phyloP scores from a whole-genome alignment of 2,888 invertebrate species.

The Brachyptera putata region DNA sequence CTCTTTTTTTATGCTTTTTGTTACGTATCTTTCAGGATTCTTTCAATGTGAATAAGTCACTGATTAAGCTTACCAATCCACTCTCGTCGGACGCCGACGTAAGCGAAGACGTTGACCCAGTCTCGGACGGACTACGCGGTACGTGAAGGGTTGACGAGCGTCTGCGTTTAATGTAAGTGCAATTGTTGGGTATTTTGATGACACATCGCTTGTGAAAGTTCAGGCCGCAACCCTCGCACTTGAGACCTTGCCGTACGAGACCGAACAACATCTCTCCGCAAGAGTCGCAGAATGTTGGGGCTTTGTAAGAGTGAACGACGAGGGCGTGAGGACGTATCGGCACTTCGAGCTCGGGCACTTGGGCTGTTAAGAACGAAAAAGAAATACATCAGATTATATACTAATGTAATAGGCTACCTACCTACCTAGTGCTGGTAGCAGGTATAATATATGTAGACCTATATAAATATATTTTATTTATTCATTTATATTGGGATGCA shows the following conservation, averaged over 20 bases:
- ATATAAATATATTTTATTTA: constrained; percentile 42
- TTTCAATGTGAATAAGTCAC: too few species aligned
- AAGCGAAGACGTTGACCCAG: constrained; percentile 65
- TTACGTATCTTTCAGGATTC: too few species aligned
- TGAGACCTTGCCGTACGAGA: constrained; percentile 94
- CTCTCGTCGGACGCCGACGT: constrained; percentile 57
- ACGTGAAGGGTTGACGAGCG: constrained; percentile 50
- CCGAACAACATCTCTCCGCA: constrained; percentile 99
- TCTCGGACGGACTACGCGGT: constrained; percentile 67
- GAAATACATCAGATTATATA: background rate
- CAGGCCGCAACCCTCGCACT: constrained; percentile 97
- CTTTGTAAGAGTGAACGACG: constrained; percentile 96
- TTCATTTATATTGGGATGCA: too few species aligned
- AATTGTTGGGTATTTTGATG: constrained; percentile 97
- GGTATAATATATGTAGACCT: background rate
- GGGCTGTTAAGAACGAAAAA: constrained; percentile 43
- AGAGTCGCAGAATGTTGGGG: constrained; percentile 99
- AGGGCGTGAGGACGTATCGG: constrained; percentile 86
- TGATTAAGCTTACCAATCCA: constrained; percentile 66
- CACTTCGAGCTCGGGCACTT: constrained; percentile 54
- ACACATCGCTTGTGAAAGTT: constrained; percentile 98
- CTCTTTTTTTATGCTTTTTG: too few species aligned
- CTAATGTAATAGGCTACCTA: too few species aligned
- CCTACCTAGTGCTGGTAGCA: too few species aligned
- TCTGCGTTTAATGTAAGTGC: constrained; percentile 56